Evolutionary conservation across 2,888 invertebrate species (phyloP).

Genomic region (Portevinia maculata): DNA sequence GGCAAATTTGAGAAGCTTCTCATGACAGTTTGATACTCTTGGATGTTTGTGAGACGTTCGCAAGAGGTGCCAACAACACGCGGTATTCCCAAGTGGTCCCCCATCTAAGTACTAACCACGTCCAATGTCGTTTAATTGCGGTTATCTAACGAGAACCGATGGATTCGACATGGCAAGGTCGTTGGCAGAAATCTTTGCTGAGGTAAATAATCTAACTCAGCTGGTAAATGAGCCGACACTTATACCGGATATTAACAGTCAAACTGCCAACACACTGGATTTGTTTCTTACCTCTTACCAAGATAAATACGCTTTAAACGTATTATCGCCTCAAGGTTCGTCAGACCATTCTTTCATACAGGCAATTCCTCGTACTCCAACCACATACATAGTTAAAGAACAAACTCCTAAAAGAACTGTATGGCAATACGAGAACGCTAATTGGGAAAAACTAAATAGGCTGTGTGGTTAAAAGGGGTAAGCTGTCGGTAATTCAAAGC

Average conservation of each 20-base stretch:
- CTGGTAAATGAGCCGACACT: neutral
- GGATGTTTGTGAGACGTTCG: too few species aligned
- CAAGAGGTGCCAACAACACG: too few species aligned
- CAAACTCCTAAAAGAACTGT: conserved; percentile 2
- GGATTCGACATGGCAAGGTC: too few species aligned
- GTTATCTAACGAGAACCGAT: too few species aligned
- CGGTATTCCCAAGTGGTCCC: too few species aligned
- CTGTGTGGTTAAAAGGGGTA: too few species aligned
- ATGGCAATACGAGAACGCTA: conserved; percentile 3
- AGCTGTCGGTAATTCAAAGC: too few species aligned
- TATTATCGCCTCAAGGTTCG: neutral
- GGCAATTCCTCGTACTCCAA: neutral
- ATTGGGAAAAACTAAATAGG: neutral
- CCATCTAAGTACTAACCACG: too few species aligned
- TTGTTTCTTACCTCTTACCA: neutral
- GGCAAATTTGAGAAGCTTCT: too few species aligned
- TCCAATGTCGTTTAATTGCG: too few species aligned
- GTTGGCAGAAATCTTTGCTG: neutral
- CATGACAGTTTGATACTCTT: too few species aligned
- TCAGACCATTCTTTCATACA: neutral
- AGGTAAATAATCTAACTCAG: neutral
- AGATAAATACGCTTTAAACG: neutral
- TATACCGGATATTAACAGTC: too few species aligned
- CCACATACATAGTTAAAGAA: conserved; percentile 3
- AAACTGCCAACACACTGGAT: neutral